Base-by-base conservation (phyloP, 37 sponge, comb jelly and placozoan genomes). In the Crambe crambe region DNA sequence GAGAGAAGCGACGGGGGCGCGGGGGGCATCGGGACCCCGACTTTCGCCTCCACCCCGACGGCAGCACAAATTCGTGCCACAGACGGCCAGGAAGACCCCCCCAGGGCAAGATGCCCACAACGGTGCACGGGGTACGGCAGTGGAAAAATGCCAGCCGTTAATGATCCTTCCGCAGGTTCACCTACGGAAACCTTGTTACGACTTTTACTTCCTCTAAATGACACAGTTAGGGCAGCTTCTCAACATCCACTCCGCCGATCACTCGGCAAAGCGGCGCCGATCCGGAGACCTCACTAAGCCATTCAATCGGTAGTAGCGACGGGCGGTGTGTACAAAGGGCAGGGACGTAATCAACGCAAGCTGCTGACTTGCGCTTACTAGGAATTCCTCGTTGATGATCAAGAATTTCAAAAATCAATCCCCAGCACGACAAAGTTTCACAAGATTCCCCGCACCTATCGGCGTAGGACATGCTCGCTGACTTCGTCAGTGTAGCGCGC, bases 281-380 rank as follows among this genome's bases (percentile, higher is more conserved):
- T 85, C 91, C 83, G 60, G 56, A 81, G 86, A 81, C 56, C 91
- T 90, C 86, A 86, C 86, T 90, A 90, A 90, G 82, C 92, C 87
- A 87, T 91, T 84, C 92, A 91, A 91, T 91, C 92, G 92, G 92
- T 91, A 91, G 92, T 86, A 91, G 91, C 91, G 86, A n/a, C n/a
- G n/a, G n/a, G n/a, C n/a, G n/a, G n/a, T n/a, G n/a, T n/a, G n/a
- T n/a, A n/a, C n/a, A n/a, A n/a, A n/a, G n/a, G n/a, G n/a, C n/a
- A n/a, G n/a, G n/a, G n/a, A n/a, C n/a, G n/a, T n/a, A n/a, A n/a
- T n/a, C n/a, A n/a, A n/a, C n/a, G n/a, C n/a, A n/a, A n/a, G n/a
- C n/a, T n/a, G n/a, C n/a, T n/a, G n/a, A n/a, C n/a, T n/a, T n/a
- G n/a, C n/a, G n/a, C n/a, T n/a, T n/a, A n/a, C n/a, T n/a, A n/a